These are phyloP conservation scores for Myodes glareolus DNA, from an alignment of 2,113 vertebrate species.

Conservation along the genomic window DNA sequence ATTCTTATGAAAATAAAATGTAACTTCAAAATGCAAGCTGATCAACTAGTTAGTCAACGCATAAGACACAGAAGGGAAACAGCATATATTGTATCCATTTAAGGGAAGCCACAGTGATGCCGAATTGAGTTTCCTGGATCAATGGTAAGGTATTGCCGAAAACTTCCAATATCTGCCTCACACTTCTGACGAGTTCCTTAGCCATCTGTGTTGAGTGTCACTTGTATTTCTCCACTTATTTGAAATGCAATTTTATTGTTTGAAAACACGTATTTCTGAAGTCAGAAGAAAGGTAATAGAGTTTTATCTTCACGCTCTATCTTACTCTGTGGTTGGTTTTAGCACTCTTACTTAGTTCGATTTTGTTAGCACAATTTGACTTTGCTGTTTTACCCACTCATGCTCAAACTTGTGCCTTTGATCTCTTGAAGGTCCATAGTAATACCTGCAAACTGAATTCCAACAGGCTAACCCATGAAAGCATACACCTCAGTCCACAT, in stretches of 20 bases:
- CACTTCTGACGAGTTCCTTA: background rate
- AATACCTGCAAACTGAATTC: constrained; percentile 17
- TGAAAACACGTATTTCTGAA: background rate
- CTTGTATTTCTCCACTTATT: background rate
- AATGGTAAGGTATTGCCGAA: background rate
- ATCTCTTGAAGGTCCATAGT: background rate
- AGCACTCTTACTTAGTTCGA: background rate
- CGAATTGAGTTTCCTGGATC: background rate
- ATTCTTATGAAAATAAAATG: background rate
- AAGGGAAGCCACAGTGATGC: background rate
- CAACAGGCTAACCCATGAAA: background rate
- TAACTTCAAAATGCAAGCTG: background rate
- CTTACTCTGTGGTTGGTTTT: background rate
- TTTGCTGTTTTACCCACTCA: background rate
- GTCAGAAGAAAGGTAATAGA: background rate
- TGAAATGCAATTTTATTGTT: background rate
- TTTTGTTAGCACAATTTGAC: background rate
- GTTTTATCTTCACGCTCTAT: background rate
- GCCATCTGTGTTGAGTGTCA: background rate
- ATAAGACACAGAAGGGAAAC: background rate
- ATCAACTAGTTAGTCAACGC: background rate
- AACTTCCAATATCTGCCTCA: background rate
- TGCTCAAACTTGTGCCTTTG: background rate
- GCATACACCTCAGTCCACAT: background rate
- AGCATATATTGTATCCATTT: background rate